Evolutionary conservation across 37 sponge, comb jelly and placozoan species (phyloP).

Genomic region (Halisarca cf. caerulea): DNA sequence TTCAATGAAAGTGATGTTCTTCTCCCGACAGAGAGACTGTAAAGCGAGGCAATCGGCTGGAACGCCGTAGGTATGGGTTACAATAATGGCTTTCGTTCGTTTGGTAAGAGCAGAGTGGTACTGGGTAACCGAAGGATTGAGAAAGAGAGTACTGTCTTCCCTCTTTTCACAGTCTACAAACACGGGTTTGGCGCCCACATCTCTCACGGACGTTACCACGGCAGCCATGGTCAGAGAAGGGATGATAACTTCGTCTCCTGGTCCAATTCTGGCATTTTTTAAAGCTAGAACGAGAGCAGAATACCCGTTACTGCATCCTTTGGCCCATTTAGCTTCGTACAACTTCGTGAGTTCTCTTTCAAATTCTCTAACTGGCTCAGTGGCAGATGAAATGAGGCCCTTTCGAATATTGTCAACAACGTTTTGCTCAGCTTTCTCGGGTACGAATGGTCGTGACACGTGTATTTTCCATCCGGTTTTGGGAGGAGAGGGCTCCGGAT

Average conservation of each 20-base stretch:
- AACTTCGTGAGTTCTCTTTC: conserved; percentile 30
- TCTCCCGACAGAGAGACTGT: conserved; percentile 7
- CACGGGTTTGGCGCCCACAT: conserved; percentile 52
- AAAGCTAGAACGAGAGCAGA: conserved; percentile 52
- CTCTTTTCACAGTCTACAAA: conserved; percentile 50
- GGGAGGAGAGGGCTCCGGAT: conserved; percentile 47
- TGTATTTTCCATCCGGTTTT: conserved; percentile 11
- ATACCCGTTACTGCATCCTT: conserved; percentile 63
- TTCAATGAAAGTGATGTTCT: conserved; percentile 40
- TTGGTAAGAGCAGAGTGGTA: conserved; percentile 6
- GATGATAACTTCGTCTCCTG: conserved; percentile 55
- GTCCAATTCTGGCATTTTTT: conserved; percentile 29
- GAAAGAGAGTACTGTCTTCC: background rate
- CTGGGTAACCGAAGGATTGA: conserved; percentile 51
- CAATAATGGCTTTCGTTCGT: conserved; percentile 41
- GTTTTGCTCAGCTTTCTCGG: conserved; percentile 36
- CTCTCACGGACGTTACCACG: conserved; percentile 37
- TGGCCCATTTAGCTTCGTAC: conserved; percentile 33
- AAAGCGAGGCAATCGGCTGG: conserved; percentile 42
- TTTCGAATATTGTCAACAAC: conserved; percentile 43
- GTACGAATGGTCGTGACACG: conserved; percentile 49
- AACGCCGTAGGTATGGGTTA: conserved; percentile 64
- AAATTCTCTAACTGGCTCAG: conserved; percentile 39
- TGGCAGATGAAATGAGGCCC: conserved; percentile 56
- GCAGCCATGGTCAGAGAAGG: conserved; percentile 66